Evolutionary conservation across 2,797 vertebrate genomes (phyloP).

Genomic region (Leucoraja ocellata): DNA sequence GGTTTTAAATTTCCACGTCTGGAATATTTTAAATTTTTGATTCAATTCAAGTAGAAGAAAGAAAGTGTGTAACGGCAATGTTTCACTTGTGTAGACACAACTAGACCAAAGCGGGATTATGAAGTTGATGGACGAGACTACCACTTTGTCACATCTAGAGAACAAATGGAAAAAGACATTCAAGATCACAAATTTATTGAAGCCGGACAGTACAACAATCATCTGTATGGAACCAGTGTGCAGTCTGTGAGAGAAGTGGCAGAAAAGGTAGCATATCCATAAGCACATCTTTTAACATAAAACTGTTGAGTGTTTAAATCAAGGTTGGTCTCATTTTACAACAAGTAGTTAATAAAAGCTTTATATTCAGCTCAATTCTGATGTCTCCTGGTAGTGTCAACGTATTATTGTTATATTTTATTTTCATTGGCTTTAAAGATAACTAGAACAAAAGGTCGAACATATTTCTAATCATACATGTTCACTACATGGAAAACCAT

Average conservation of each 20-base stretch:
- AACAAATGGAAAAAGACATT: conserved; percentile 97
- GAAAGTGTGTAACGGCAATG: neutral
- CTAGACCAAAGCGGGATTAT: conserved; percentile 90
- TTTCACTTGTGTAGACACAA: conserved; percentile 73
- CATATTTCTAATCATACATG: neutral
- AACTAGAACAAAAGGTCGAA: neutral
- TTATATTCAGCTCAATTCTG: neutral
- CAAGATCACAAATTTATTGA: conserved; percentile 96
- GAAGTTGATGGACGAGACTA: conserved; percentile 91
- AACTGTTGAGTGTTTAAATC: neutral
- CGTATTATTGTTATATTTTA: neutral
- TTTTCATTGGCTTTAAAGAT: neutral
- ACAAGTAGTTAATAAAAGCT: neutral
- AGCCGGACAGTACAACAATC: conserved; percentile 94
- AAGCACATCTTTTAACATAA: neutral
- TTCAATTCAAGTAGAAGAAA: neutral
- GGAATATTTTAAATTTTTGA: neutral
- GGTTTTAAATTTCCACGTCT: neutral
- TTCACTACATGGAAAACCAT: neutral
- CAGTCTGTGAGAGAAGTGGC: conserved; percentile 91
- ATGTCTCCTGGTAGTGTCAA: neutral
- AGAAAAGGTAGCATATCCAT: conserved; percentile 71
- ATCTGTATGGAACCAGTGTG: conserved; percentile 95
- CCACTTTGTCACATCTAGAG: conserved; percentile 87
- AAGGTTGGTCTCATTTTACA: neutral